Evolutionary conservation across 2,113 vertebrate genomes (phyloP).

Genomic region (Rhea americana): DNA sequence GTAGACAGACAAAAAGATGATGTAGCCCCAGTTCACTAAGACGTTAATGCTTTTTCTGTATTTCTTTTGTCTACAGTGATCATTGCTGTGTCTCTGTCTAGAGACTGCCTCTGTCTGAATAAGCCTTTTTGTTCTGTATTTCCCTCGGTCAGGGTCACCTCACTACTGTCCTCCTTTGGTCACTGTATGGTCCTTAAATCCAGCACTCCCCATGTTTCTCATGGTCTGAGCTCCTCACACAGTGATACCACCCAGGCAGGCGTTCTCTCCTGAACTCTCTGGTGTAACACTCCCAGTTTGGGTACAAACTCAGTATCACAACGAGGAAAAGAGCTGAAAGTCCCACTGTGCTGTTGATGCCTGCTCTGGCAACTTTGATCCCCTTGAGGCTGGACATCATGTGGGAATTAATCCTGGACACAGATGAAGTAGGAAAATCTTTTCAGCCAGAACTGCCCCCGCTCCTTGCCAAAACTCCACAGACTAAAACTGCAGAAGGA

Average conservation of each 20-base stretch:
- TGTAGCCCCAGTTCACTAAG: neutral
- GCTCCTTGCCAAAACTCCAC: neutral
- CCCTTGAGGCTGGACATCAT: neutral
- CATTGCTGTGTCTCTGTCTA: neutral
- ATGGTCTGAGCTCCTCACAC: neutral
- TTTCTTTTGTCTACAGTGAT: neutral
- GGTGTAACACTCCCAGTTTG: neutral
- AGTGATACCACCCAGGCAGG: neutral
- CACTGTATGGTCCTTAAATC: neutral
- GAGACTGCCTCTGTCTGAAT: neutral
- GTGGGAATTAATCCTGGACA: neutral
- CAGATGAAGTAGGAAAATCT: neutral
- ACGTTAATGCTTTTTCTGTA: neutral
- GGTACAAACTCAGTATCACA: neutral
- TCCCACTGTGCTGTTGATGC: neutral
- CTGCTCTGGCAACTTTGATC: neutral
- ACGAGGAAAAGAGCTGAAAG: neutral
- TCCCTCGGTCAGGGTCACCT: fast-evolving
- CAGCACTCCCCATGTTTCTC: neutral
- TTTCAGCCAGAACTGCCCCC: neutral
- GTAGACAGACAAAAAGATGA: neutral
- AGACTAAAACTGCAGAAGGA: neutral
- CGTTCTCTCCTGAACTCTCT: neutral
- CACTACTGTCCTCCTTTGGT: neutral
- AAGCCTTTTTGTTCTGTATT: neutral